phyloP scores from a whole-genome alignment of 2,888 invertebrate genomes.

The Drosophila sordidapex region DNA sequence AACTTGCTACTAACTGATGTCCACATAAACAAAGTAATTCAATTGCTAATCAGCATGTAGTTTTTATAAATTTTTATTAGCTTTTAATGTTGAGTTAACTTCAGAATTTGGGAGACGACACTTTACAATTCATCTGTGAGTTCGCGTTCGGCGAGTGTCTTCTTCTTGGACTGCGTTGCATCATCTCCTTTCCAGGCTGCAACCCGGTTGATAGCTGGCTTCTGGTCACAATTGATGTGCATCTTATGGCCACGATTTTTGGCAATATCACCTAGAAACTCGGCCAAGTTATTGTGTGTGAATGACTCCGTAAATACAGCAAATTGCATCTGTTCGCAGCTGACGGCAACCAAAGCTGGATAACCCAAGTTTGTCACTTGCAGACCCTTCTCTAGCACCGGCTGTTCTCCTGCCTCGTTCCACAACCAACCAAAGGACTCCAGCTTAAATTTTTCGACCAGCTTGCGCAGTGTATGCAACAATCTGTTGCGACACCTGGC shows the following conservation, averaged over 20 bases:
- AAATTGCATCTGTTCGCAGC: neutral
- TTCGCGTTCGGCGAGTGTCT: no score
- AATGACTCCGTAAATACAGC: neutral
- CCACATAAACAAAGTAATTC: neutral
- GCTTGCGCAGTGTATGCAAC: neutral
- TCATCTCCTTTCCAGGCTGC: conserved; percentile 1
- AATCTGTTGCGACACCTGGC: conserved; percentile 9
- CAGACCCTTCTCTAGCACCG: conserved; percentile 4
- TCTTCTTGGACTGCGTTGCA: rapidly evolving
- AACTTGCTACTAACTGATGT: neutral
- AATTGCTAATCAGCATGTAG: neutral
- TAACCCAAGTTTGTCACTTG: neutral
- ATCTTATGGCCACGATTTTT: conserved; percentile 2
- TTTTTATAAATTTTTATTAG: neutral
- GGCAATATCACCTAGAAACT: neutral
- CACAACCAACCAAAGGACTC: conserved; percentile 23
- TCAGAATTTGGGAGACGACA: neutral
- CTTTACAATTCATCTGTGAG: conserved; percentile 13
- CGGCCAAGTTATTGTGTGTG: neutral
- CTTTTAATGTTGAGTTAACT: neutral
- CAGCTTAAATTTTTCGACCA: neutral
- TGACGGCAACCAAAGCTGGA: conserved; percentile 14
- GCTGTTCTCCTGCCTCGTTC: conserved; percentile 10
- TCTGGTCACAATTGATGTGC: neutral
- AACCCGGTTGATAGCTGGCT: neutral